Base-by-base conservation (phyloP, 2,888 invertebrate species). In the Chrysotoxum bicinctum region DNA sequence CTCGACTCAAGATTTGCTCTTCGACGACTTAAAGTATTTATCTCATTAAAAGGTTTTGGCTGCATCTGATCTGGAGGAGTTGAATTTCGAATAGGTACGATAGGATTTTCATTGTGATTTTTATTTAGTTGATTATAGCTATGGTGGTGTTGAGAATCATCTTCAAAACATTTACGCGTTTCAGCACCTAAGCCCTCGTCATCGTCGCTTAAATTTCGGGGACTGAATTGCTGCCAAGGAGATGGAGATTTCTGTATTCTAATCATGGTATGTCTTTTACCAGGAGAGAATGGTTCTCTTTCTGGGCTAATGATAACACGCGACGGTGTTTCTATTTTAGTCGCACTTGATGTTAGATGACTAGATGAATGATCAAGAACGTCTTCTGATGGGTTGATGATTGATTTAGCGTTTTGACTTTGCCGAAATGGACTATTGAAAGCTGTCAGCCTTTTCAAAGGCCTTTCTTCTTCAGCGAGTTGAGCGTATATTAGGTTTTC, bases 141-240 rank as follows among this genome's bases (percentile, higher is more conserved):
- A 16, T 72, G 72, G 21, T 84, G 54, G 21, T 84, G 54, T 0
- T 87, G 87, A 23, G 89, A 88, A 10, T 91, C 90, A 40, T 93
- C 93, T 66, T 93, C 93, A 75, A 92, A 93, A 60, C 92, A 92
- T 85, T 90, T 92, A 88, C 92, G 90, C 0, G 90, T 90, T 89
- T 96, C 96, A 74, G 95, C 94, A 1, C 96, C 96, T n/a, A 96
- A 91, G 0, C 96, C 96, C 91, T 96, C 96, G 87, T 96, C 96
- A 90, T 96, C 96, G 90, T 96, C 96, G 12, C 96, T 96, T 74
- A 91, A 88, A 78, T 92, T 91, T 7, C 91, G 90, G 0, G 91
- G 91, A 85, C 90, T 91, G 0, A 91, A 72, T 69, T 91, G 91
- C 58, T 91, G 91, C 91, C 91, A 91, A 2, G 91, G 91, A 6